phyloP scores from a whole-genome alignment of 2,888 invertebrate species.

The Cephus runcator region DNA sequence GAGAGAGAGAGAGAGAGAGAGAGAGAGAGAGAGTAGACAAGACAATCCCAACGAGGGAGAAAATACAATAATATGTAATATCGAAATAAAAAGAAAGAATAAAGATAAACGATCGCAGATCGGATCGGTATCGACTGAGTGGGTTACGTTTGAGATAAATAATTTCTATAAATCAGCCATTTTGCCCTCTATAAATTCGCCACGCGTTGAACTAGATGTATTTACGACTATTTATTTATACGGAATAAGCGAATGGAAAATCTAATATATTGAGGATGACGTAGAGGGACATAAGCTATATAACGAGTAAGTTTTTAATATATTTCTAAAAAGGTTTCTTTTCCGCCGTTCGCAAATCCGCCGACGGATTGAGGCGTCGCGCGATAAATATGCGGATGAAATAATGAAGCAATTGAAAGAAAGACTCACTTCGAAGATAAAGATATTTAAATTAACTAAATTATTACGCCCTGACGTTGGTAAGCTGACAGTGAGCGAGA shows the following conservation, averaged over 20 bases:
- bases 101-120: not conserved
- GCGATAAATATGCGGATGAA: conserved; percentile 30
- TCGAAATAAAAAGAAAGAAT: conserved; percentile 1
- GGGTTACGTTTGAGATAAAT: not conserved
- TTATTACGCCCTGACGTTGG: conserved; percentile 16
- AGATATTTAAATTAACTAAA: conserved; percentile 18
- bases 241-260: conserved; percentile 44
- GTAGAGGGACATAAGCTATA: conserved; percentile 39
- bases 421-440: conserved; percentile 42
- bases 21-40: not conserved
- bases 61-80: conserved; percentile 23
- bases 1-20: not conserved
- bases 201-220: conserved; percentile 35
- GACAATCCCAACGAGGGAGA: conserved; percentile 22
- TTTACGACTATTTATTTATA: conserved; percentile 56
- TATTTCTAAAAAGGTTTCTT: conserved; percentile 16
- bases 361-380: not conserved
- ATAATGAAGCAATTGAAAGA: conserved; percentile 46
- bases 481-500: not conserved
- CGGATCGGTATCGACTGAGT: not conserved
- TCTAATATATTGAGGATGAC: conserved; percentile 56
- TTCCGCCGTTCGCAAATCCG: not conserved
- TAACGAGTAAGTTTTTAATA: conserved; percentile 47
- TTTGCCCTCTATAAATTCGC: conserved; percentile 12
- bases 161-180: not conserved